A percentile compares a stretch with the other conserved stretches of the same genome.
These are phyloP conservation scores for Lepilemur septentrionalis DNA, from an alignment of 2,797 vertebrate genomes.

Conservation along the genomic window DNA sequence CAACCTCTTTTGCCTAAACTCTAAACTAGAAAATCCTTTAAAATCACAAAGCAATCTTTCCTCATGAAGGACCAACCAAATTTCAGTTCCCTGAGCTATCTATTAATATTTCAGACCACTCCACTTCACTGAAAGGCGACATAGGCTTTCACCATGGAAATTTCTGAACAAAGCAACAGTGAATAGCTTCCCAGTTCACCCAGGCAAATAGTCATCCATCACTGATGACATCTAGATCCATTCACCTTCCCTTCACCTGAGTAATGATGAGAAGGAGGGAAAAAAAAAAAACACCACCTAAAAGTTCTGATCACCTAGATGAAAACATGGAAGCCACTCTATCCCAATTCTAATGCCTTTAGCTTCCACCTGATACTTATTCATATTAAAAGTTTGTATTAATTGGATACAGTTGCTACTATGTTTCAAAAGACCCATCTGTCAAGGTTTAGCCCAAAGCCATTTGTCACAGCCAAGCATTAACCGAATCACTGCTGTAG, in stretches of 20 bases:
- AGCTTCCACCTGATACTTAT: not conserved
- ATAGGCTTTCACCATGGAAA: constrained; percentile 27
- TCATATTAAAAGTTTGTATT: constrained; percentile 54
- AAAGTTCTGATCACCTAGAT: constrained; percentile 1
- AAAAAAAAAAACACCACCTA: not conserved
- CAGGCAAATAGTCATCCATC: not conserved
- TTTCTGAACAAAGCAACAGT: constrained; percentile 38
- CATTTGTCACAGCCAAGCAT: constrained; percentile 59
- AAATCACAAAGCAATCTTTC: constrained; percentile 53
- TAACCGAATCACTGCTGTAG: constrained; percentile 25
- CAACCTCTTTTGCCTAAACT: constrained; percentile 10
- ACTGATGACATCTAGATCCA: not conserved
- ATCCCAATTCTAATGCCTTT: not conserved
- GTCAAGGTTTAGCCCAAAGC: constrained; percentile 58
- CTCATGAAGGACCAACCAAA: constrained; percentile 34
- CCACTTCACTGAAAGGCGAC: constrained; percentile 15
- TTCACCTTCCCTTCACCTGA: not conserved
- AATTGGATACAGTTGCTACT: constrained; percentile 31
- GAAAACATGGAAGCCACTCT: constrained; percentile 35
- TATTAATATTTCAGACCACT: constrained; percentile 28
- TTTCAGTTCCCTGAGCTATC: constrained; percentile 35
- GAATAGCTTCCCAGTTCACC: constrained; percentile 16
- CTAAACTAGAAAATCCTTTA: constrained; percentile 50
- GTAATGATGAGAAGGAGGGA: not conserved
- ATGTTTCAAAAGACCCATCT: constrained; percentile 52